Evolutionary conservation across 92 coral and sea anemone genomes (phyloP).

Genomic region (Ricordea florida): DNA sequence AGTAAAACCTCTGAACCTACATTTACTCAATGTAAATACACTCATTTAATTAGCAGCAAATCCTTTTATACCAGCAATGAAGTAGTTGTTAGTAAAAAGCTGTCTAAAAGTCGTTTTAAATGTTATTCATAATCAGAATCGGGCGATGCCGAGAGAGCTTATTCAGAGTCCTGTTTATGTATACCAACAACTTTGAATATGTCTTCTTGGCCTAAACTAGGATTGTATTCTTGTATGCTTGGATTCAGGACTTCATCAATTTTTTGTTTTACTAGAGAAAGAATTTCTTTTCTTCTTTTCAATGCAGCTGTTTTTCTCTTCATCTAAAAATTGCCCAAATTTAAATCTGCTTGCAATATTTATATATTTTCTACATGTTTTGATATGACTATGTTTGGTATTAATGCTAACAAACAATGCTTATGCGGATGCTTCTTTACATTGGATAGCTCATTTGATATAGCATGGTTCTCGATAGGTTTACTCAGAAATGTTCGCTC

Average conservation of each 20-base stretch:
- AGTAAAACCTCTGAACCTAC: no score
- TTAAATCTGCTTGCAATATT: conserved; percentile 53
- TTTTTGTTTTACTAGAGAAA: conserved; percentile 42
- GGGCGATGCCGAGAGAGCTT: conserved; percentile 49
- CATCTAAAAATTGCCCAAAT: conserved; percentile 66
- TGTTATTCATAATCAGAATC: conserved; percentile 59
- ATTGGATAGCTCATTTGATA: no score
- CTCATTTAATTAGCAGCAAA: conserved; percentile 36
- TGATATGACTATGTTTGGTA: conserved; percentile 37
- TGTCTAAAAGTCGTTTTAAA: conserved; percentile 31
- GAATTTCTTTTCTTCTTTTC: conserved; percentile 38
- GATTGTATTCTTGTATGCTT: conserved; percentile 39
- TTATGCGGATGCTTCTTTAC: no score
- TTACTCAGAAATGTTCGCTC: no score
- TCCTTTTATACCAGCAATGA: conserved; percentile 31
- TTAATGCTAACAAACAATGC: no score
- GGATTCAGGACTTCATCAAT: conserved; percentile 30
- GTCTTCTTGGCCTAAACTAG: conserved; percentile 25
- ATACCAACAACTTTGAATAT: conserved; percentile 20
- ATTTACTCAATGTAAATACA: no score
- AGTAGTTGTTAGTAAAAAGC: conserved; percentile 43
- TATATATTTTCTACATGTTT: conserved; percentile 61
- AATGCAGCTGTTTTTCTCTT: conserved; percentile 24
- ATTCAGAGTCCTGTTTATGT: conserved; percentile 44
- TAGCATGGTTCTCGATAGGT: no score